Base-by-base conservation (phyloP, 1,140 invertebrate species). In the Acromyrmex charruanus region DNA sequence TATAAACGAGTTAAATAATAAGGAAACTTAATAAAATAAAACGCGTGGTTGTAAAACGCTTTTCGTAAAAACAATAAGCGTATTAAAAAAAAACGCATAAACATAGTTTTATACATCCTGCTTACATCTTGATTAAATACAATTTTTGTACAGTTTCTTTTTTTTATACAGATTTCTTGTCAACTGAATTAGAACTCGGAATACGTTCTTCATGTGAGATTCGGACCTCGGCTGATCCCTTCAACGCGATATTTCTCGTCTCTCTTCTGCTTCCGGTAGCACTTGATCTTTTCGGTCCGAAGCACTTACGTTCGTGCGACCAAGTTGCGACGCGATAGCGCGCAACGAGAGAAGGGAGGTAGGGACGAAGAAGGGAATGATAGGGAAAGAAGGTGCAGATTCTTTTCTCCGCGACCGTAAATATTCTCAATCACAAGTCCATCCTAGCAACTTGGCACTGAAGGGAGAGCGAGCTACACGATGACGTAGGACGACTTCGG, bases 371-470 rank as follows among this genome's bases (percentile, higher is more conserved):
- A 25, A 18, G 25, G 6, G 5, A 53, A 14, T 6, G 10, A 53
- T n/a, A 25, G 16, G n/a, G 18, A 74, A 25, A 68, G n/a, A 12
- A 74, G 53, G 55, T 58, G 55, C 14, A 61, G 7, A 44, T 75
- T 84, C 68, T 49, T 75, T 84, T 84, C 16, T 14, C 35, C 69
- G 55, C 69, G 55, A 39, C 69, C 55, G 55, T 84, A 51, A 51
- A 61, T 82, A 44, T 55, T 84, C 25, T 84, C 69, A 75, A 58
- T 75, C 88, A 86, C 85, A 59, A 89, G 79, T 74, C 79, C 85
- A 53, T 86, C 77, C 77, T 69, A 21, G 87, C 77, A 85, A 87
- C 85, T 91, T 89, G 89, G 90, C 88, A 91, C 90, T 91, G 88
- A 89, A 90, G 66, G 71, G 79, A 90, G 61, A 63, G 81, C 53